These are phyloP conservation scores for Troides aeacus DNA, from an alignment of 2,888 invertebrate genomes.

Conservation along the genomic window DNA sequence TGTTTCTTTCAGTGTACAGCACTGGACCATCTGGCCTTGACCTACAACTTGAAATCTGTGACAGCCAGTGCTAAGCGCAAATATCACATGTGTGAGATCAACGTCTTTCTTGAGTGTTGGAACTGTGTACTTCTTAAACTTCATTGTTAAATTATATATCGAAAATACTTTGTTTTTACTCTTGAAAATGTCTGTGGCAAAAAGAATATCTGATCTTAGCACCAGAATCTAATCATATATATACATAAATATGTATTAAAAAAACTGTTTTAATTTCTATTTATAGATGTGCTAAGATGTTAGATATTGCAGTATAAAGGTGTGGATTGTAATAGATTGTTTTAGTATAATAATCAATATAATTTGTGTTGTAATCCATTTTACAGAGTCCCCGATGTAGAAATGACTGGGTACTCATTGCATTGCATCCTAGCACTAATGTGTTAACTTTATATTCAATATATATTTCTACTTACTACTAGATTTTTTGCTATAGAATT, in stretches of 20 bases:
- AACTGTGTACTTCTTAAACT: constrained; percentile 52
- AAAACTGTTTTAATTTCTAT: constrained; percentile 9
- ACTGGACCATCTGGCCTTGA: constrained; percentile 65
- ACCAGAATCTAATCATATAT: constrained; percentile 36
- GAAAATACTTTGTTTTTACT: constrained; percentile 36
- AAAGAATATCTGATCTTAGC: constrained; percentile 63
- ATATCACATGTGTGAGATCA: constrained; percentile 52
- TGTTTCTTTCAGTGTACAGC: constrained; percentile 63
- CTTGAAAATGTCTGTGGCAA: constrained; percentile 36
- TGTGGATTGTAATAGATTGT: constrained; percentile 69
- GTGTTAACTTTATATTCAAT: constrained; percentile 24
- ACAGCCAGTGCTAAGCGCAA: constrained; percentile 60
- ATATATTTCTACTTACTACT: constrained; percentile 28
- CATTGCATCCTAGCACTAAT: constrained; percentile 33
- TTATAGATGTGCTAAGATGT: constrained; percentile 55
- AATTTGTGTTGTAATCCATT: constrained; percentile 56
- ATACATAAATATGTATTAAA: constrained; percentile 11
- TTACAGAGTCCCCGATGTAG: constrained; percentile 57
- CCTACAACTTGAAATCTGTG: constrained; percentile 45
- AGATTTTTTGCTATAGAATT: constrained; percentile 19
- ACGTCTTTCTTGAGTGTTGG: constrained; percentile 46
- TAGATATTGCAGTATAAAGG: constrained; percentile 50
- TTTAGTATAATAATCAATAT: constrained; percentile 60
- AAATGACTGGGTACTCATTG: constrained; percentile 63
- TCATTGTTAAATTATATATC: constrained; percentile 49